Percentiles rank a stretch among this genome's conserved stretches.
phyloP scores from a whole-genome alignment of 2,797 vertebrate species.

The Ibycter americanus region DNA sequence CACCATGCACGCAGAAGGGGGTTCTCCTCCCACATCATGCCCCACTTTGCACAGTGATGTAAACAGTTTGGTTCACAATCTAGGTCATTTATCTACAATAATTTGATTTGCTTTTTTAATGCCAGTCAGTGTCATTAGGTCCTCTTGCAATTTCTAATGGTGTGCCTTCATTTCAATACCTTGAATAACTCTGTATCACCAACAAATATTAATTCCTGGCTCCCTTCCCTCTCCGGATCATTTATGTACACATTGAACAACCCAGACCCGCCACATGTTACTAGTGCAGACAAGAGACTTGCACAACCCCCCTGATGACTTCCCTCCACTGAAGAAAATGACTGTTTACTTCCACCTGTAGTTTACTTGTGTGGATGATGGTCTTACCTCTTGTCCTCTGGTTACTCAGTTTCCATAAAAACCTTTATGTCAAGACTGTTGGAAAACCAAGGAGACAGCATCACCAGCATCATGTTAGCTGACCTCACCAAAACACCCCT shows the following conservation, averaged over 20 bases:
- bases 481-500: not conserved
- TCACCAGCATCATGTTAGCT: not conserved
- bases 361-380: not conserved
- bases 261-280: not conserved
- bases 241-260: not conserved
- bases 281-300: not conserved
- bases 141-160: not conserved
- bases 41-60: not conserved
- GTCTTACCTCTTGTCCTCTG: not conserved
- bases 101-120: not conserved
- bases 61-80: not conserved
- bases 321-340: not conserved
- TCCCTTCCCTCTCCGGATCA: not conserved
- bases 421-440: not conserved
- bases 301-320: not conserved
- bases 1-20: not conserved
- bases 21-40: accelerated
- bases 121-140: not conserved
- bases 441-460: not conserved
- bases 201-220: not conserved
- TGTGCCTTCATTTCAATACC: not conserved
- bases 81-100: not conserved
- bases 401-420: not conserved
- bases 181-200: not conserved
- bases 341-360: not conserved